These are phyloP conservation scores for Epizoanthus rinbou DNA, from an alignment of 92 coral and sea anemone species.

Conservation along the genomic window DNA sequence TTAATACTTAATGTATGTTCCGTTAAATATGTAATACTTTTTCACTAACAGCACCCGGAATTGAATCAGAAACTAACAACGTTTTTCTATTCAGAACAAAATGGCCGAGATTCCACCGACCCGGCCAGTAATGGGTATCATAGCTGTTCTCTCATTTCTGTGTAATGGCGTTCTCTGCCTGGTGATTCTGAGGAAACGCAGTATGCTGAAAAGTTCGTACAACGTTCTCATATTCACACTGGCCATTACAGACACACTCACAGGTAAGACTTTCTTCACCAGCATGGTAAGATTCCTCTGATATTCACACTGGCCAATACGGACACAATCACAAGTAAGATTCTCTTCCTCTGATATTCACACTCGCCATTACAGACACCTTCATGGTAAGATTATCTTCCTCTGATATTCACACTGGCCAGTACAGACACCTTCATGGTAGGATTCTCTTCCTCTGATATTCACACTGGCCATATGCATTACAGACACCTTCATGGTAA, in stretches of 20 bases:
- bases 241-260: neutral
- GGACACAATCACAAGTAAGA: too few relatives aligned
- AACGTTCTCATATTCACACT: neutral
- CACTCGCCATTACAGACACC: too few relatives aligned
- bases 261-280: neutral
- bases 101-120: neutral
- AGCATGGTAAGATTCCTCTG: too few relatives aligned
- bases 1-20: too few relatives aligned
- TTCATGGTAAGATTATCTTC: neutral
- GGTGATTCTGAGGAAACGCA: neutral
- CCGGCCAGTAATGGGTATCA: constrained; percentile 5
- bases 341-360: too few relatives aligned
- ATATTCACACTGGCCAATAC: too few relatives aligned
- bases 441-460: neutral
- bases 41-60: too few relatives aligned
- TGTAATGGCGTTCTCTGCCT: constrained; percentile 3
- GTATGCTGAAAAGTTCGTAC: neutral
- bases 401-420: neutral
- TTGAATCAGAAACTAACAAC: too few relatives aligned
- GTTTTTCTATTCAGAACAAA: neutral
- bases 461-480: neutral
- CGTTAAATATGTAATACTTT: too few relatives aligned
- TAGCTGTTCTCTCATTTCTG: neutral
- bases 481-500: too few relatives aligned
- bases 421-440: neutral